phyloP scores from a whole-genome alignment of 2,797 vertebrate genomes.

The Xiphophorus birchmanni region DNA sequence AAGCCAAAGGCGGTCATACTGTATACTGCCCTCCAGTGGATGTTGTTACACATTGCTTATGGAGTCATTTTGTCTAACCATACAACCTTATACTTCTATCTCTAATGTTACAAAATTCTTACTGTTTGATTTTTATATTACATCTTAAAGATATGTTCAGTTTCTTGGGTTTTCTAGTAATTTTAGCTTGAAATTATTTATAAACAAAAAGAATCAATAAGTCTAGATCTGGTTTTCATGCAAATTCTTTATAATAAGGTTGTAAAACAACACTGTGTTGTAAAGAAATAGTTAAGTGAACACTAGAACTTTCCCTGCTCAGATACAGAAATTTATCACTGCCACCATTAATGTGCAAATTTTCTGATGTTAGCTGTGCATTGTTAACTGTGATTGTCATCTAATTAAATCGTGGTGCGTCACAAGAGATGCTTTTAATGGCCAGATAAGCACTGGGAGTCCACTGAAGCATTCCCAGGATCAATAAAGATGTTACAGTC shows the following conservation, averaged over 20 bases:
- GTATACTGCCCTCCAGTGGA: constrained; percentile 78
- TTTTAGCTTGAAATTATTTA: constrained; percentile 2
- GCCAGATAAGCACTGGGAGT: constrained; percentile 90
- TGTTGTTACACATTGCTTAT: constrained; percentile 40
- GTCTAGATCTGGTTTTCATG: background rate
- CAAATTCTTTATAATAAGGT: constrained; percentile 12
- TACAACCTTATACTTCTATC: background rate
- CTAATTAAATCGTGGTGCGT: constrained; percentile 97
- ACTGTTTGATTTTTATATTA: background rate
- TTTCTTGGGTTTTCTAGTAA: background rate
- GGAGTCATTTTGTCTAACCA: background rate
- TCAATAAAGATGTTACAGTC: constrained; percentile 96
- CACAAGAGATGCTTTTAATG: constrained; percentile 93
- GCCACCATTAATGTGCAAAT: constrained; percentile 87
- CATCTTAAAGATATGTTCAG: background rate
- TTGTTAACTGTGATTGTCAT: constrained; percentile 97
- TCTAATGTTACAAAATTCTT: background rate
- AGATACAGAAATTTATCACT: constrained; percentile 90
- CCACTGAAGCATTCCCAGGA: constrained; percentile 86
- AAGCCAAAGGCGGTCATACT: constrained; percentile 36
- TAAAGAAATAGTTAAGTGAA: constrained; percentile 60
- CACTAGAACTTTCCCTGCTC: constrained; percentile 80
- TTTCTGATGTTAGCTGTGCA: constrained; percentile 84
- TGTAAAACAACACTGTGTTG: constrained; percentile 29
- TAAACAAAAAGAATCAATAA: background rate